These are phyloP conservation scores for Miopithecus talapoin DNA, from an alignment of 2,797 vertebrate genomes.

Conservation along the genomic window DNA sequence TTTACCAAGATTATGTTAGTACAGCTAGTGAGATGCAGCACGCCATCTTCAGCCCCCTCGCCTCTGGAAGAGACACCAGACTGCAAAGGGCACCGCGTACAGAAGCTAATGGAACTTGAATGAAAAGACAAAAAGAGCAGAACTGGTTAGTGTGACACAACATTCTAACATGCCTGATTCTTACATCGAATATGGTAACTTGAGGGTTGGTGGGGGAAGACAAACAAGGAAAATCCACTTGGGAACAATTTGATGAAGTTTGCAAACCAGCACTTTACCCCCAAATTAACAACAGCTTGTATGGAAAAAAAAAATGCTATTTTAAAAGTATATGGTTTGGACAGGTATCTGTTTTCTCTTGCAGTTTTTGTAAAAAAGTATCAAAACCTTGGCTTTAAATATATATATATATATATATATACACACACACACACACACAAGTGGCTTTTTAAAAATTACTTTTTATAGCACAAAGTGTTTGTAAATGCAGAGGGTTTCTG, in stretches of 20 bases:
- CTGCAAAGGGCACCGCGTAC: slow-evolving; percentile 80
- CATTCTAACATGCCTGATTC: slow-evolving; percentile 71
- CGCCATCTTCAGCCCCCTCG: slow-evolving; percentile 65
- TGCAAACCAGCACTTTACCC: slow-evolving; percentile 76
- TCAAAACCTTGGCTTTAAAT: slow-evolving; percentile 87
- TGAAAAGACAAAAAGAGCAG: slow-evolving; percentile 79
- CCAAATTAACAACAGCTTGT: slow-evolving; percentile 71
- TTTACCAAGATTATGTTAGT: slow-evolving; percentile 68
- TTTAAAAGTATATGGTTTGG: slow-evolving; percentile 79
- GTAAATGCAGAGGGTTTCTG: slow-evolving; percentile 75
- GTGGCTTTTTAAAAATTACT: slow-evolving; percentile 77
- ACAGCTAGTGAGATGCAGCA: slow-evolving; percentile 76
- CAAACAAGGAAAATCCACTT: slow-evolving; percentile 38
- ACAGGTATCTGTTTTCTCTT: slow-evolving; percentile 77
- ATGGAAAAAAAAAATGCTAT: slow-evolving; percentile 73
- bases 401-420: slow-evolving; percentile 67
- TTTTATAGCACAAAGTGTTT: slow-evolving; percentile 81
- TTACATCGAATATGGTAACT: slow-evolving; percentile 46
- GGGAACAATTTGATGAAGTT: slow-evolving; percentile 73
- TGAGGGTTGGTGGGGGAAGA: not conserved
- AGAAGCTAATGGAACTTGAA: slow-evolving; percentile 75
- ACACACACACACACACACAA: slow-evolving; percentile 83
- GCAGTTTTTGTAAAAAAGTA: slow-evolving; percentile 85
- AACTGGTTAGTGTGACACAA: slow-evolving; percentile 77
- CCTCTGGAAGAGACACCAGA: slow-evolving; percentile 70